Conservation (phyloP, 2,797 vertebrate genomes). For the Furcifer pardalis region DNA sequence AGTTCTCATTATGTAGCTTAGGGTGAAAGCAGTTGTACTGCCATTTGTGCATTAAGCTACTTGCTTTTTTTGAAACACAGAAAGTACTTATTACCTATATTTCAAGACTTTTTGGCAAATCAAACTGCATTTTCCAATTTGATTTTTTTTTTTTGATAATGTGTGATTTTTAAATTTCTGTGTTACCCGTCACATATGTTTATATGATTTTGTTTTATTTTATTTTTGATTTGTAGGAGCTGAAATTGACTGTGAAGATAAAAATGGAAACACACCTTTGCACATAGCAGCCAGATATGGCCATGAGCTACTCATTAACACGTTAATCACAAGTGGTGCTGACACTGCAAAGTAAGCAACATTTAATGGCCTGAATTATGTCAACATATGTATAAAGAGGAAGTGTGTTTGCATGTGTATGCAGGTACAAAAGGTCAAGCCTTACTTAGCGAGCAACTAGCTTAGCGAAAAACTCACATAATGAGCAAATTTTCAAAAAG, state of each 20-base stretch:
- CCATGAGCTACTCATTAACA: conserved; percentile 98
- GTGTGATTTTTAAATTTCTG: neutral
- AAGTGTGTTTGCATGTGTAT: neutral
- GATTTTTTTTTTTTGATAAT: neutral
- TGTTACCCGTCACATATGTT: neutral
- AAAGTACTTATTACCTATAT: neutral
- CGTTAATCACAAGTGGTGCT: conserved; percentile 94
- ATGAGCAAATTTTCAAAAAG: too few species aligned
- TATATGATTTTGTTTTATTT: neutral
- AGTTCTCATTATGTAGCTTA: neutral
- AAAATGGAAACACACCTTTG: conserved; percentile 97
- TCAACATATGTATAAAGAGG: conserved; percentile 30
- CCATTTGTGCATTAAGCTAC: neutral
- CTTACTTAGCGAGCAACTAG: too few species aligned
- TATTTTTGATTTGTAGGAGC: conserved; percentile 81
- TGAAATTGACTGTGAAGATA: conserved; percentile 97
- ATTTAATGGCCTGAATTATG: conserved; percentile 10
- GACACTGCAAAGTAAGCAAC: conserved; percentile 93
- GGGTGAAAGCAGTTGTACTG: neutral
- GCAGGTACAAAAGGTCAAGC: neutral
- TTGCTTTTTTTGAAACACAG: neutral
- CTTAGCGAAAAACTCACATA: too few species aligned
- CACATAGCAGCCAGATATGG: conserved; percentile 97
- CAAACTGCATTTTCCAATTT: neutral
- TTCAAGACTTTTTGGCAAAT: neutral